phyloP scores from a whole-genome alignment of 2,113 vertebrate genomes.

The Anolis carolinensis region DNA sequence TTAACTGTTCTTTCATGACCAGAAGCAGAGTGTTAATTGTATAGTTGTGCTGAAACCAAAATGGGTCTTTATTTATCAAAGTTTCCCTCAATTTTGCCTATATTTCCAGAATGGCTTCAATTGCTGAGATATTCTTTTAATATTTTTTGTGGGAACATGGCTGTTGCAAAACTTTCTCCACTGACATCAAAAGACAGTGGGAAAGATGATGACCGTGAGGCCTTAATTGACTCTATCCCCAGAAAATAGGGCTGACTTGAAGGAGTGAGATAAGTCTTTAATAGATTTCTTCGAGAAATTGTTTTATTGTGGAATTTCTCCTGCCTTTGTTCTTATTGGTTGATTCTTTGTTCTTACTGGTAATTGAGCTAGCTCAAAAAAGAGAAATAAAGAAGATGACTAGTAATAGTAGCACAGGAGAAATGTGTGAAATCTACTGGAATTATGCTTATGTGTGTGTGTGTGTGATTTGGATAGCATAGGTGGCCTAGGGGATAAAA shows the following conservation, averaged over 20 bases:
- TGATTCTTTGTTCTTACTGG: not conserved
- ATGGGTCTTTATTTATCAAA: conserved; percentile 2
- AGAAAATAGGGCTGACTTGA: not conserved
- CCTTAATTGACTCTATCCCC: not conserved
- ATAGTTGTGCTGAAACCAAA: not conserved
- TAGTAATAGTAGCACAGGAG: not conserved
- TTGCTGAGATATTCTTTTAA: not conserved
- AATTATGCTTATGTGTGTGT: not conserved
- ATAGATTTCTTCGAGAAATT: not conserved
- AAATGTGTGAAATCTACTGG: conserved; percentile 3
- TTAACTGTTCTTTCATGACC: not conserved
- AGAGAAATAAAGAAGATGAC: conserved; percentile 2
- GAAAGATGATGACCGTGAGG: not conserved
- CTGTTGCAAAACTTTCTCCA: not conserved
- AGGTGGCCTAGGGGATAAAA: too few relatives aligned
- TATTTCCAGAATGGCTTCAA: not conserved
- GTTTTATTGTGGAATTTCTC: not conserved
- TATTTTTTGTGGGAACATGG: not conserved
- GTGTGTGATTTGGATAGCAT: too few relatives aligned
- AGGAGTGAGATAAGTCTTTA: not conserved
- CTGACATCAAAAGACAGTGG: not conserved
- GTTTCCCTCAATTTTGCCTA: not conserved
- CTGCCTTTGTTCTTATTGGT: not conserved
- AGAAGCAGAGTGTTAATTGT: not conserved
- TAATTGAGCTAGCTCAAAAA: conserved; percentile 2